These are phyloP conservation scores for Drosophila burlai DNA, from an alignment of 1,140 invertebrate genomes.

Conservation along the genomic window DNA sequence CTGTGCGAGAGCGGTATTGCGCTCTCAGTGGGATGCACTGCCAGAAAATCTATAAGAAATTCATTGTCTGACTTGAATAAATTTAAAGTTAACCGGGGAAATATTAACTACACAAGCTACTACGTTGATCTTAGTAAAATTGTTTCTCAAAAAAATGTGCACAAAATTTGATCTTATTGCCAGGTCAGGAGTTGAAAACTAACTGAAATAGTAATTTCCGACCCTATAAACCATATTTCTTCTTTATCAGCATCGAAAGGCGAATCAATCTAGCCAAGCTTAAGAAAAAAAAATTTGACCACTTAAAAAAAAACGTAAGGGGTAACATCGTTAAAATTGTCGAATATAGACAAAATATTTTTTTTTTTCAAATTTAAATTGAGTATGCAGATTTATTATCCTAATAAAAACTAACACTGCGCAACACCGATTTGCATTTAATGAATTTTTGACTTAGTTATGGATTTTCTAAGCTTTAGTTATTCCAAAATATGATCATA, in stretches of 20 bases:
- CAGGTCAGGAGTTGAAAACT: too few relatives aligned
- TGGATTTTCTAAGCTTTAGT: background rate
- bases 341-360: background rate
- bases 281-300: rapidly evolving
- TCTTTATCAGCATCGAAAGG: background rate
- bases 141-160: too few relatives aligned
- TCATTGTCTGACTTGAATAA: background rate
- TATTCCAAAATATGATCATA: background rate
- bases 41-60: background rate
- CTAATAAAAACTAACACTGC: background rate
- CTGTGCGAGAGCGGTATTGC: constrained; percentile 66
- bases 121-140: too few relatives aligned
- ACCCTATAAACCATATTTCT: background rate
- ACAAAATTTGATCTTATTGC: too few relatives aligned
- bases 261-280: background rate
- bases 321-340: background rate
- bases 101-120: too few relatives aligned
- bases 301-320: background rate
- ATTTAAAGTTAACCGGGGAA: background rate
- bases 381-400: background rate
- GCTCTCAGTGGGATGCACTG: constrained; percentile 31
- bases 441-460: background rate
- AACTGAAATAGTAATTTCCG: background rate
- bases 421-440: background rate
- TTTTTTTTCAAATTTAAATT: too few relatives aligned